Percentiles rank a stretch among this genome's conserved stretches.
Evolutionary conservation across 2,797 vertebrate genomes (phyloP).

Genomic region (Loris lydekkerianus): DNA sequence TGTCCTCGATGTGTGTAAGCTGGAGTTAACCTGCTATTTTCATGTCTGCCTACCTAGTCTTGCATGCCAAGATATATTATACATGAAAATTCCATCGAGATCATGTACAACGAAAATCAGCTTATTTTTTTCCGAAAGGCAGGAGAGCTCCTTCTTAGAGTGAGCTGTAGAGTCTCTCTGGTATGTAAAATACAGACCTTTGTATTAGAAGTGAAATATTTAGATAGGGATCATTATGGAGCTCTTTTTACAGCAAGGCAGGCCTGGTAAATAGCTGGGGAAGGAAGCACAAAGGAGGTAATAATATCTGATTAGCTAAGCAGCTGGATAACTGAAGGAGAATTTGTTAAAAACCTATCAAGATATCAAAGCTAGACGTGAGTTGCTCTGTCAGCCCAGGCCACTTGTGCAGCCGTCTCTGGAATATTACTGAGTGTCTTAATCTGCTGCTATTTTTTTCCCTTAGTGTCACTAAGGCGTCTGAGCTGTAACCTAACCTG

Average conservation of each 20-base stretch:
- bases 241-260: conserved; percentile 85
- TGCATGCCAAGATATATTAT: background rate
- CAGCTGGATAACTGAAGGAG: conserved; percentile 87
- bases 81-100: conserved; percentile 56
- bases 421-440: conserved; percentile 72
- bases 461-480: background rate
- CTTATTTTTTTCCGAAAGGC: conserved; percentile 81
- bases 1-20: background rate
- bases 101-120: conserved; percentile 76
- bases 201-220: conserved; percentile 88
- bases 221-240: conserved; percentile 86
- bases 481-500: conserved; percentile 28
- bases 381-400: conserved; percentile 79
- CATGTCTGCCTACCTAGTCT: background rate
- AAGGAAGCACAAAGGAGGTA: conserved; percentile 86
- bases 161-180: conserved; percentile 78
- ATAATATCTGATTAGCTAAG: conserved; percentile 88
- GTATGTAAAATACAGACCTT: conserved; percentile 85
- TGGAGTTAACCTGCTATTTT: background rate
- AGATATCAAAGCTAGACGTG: conserved; percentile 82
- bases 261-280: conserved; percentile 79
- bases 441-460: conserved; percentile 45
- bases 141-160: conserved; percentile 76
- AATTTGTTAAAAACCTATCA: conserved; percentile 86
- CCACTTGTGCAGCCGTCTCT: conserved; percentile 82